phyloP scores from a whole-genome alignment of 1,140 invertebrate genomes.

The Liolophura sinensis region DNA sequence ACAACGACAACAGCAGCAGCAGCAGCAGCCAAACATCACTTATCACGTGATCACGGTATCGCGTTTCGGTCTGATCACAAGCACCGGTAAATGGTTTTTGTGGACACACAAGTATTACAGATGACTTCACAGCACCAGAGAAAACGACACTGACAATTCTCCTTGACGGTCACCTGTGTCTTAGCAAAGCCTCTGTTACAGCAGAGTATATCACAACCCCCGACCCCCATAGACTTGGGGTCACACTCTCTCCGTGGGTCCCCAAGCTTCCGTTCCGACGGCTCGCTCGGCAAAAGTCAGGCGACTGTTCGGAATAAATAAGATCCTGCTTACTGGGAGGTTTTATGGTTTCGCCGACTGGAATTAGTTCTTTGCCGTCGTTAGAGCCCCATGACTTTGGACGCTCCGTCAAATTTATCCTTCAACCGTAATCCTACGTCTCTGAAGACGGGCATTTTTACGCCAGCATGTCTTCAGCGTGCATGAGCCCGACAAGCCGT shows the following conservation, averaged over 20 bases:
- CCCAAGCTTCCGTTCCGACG: slow-evolving; percentile 41
- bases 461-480: slow-evolving; percentile 94
- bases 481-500: slow-evolving; percentile 94
- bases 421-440: slow-evolving; percentile 78
- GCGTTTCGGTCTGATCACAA: slow-evolving; percentile 16
- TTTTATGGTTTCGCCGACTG: slow-evolving; percentile 59
- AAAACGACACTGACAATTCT: slow-evolving; percentile 50
- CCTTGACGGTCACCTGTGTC: slow-evolving; percentile 27
- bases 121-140: slow-evolving; percentile 52
- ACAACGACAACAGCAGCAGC: too few species aligned
- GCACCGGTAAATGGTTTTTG: slow-evolving; percentile 37
- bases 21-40: too few species aligned
- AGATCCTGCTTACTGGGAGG: slow-evolving; percentile 84
- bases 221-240: slow-evolving; percentile 49
- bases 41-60: too few species aligned
- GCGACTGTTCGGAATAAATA: slow-evolving; percentile 84
- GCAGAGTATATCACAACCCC: slow-evolving; percentile 61
- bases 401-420: slow-evolving; percentile 80
- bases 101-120: slow-evolving; percentile 40
- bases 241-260: slow-evolving; percentile 55
- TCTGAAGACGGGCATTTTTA: slow-evolving; percentile 81
- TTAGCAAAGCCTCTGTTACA: slow-evolving; percentile 50
- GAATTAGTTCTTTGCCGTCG: slow-evolving; percentile 40
- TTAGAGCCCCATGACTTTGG: slow-evolving; percentile 67
- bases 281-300: slow-evolving; percentile 79